These are phyloP conservation scores for Myiotriccus ornatus DNA, from an alignment of 2,797 vertebrate species.

Conservation along the genomic window DNA sequence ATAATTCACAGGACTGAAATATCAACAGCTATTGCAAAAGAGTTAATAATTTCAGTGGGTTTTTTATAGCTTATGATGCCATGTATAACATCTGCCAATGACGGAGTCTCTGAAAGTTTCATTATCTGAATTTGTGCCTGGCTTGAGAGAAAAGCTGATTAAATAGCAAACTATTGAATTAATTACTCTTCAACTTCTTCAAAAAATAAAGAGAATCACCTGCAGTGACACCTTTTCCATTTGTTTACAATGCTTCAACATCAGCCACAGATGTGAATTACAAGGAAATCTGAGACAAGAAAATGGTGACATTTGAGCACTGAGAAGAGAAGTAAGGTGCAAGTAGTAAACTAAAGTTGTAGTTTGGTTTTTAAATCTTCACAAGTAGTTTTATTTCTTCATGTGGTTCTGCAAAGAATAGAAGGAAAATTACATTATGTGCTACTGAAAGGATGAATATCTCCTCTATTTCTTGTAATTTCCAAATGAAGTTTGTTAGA, in stretches of 20 bases:
- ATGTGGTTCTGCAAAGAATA: background rate
- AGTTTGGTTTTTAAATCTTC: background rate
- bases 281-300: background rate
- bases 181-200: background rate
- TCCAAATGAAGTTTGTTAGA: background rate
- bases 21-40: background rate
- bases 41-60: background rate
- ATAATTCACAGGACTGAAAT: background rate
- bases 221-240: background rate
- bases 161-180: background rate
- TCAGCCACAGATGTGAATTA: background rate
- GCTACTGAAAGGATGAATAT: background rate
- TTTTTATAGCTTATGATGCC: background rate
- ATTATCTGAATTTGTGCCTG: background rate
- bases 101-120: background rate
- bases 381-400: background rate
- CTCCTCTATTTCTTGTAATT: background rate
- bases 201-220: background rate
- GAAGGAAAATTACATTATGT: background rate
- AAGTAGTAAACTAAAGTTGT: background rate
- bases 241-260: background rate
- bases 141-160: background rate
- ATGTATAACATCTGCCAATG: background rate
- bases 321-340: background rate
- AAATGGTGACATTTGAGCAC: background rate